Base-by-base conservation (phyloP, 2,888 invertebrate species). In the Drosophila macrospina region DNA sequence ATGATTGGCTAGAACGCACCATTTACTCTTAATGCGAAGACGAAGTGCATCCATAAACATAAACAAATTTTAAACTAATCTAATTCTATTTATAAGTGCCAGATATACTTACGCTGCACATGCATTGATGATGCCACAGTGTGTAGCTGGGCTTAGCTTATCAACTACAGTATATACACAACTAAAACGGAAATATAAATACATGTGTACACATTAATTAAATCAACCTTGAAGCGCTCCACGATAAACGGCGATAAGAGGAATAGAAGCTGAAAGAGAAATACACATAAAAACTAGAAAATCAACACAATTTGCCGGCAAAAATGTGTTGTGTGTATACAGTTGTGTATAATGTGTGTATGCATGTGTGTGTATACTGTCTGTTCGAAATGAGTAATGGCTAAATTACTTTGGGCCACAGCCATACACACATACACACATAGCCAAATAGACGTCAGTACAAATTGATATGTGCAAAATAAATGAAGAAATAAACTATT, bases 1-100 rank as follows among this genome's bases (percentile, higher is more conserved):
- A 98, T 91, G 98, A 98, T 93, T 98, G 97, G 97, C 94, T 98
- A 81, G 96, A 97, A 93, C 96, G 95, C 92, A 97, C 97, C 86
- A 94, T 97, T 85, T 97, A 97, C 93, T 95, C 96, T 81, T 97
- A 96, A 76, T 62, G 16, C 32, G 10, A 13, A 13, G 5, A 37
- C 30, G 26, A 34, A 52, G 44, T 51, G 56, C 44, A 60, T 41
- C 34, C 51, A 37, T 30, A 59, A 77, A 69, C 32, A 13, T 34
- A 69, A 20, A 1, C 28, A 5, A 7, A 28, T 28, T 62, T 72
- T 42, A 60, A 61, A 64, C 72, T 78, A 75, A 81, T 73, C 66
- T 88, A 73, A 66, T 65, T 69, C 66, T 75, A 20, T 2, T 20
- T 20, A 3, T 28, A 83, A 86, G 87, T 85, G 85, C 85, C 87